Percentiles rank a stretch among this genome's conserved stretches.
These are phyloP conservation scores for Chrysopilus asiliformis DNA, from an alignment of 2,888 invertebrate species.

Conservation along the genomic window DNA sequence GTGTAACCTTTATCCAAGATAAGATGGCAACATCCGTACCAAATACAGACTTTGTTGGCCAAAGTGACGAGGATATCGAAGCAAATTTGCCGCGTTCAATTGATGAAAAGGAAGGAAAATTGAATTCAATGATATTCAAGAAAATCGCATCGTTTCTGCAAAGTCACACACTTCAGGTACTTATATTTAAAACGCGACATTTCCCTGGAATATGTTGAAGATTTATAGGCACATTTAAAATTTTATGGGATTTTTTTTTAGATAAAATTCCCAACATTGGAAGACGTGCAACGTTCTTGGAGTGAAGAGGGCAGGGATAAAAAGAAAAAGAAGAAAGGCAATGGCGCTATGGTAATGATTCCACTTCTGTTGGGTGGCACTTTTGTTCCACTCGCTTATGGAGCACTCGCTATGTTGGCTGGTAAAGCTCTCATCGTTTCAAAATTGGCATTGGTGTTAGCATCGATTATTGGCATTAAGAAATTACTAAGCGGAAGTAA, in stretches of 20 bases:
- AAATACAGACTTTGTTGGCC: slow-evolving; percentile 8
- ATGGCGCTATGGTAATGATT: slow-evolving; percentile 57
- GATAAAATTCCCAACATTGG: slow-evolving; percentile 61
- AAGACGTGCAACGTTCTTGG: slow-evolving; percentile 48
- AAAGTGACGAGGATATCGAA: slow-evolving; percentile 51
- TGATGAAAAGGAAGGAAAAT: slow-evolving; percentile 54
- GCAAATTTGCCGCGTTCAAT: slow-evolving; percentile 58
- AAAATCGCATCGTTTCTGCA: slow-evolving; percentile 61
- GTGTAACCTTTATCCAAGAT: slow-evolving; percentile 61
- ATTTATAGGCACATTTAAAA: neutral
- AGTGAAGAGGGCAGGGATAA: slow-evolving; percentile 43
- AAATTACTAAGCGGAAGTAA: slow-evolving; percentile 54
- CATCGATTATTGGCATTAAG: slow-evolving; percentile 74
- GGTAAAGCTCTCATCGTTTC: slow-evolving; percentile 78
- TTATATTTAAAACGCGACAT: slow-evolving; percentile 10
- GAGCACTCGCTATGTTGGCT: slow-evolving; percentile 66
- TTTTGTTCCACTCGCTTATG: slow-evolving; percentile 67
- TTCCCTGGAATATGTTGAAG: neutral
- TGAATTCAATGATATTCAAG: slow-evolving; percentile 62
- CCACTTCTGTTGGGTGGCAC: slow-evolving; percentile 69
- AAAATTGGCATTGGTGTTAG: slow-evolving; percentile 66
- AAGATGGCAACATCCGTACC: slow-evolving; percentile 35
- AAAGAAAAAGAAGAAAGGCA: slow-evolving; percentile 50
- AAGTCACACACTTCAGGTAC: slow-evolving; percentile 65
- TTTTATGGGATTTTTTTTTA: slow-evolving; percentile 26